Evolutionary conservation across 2,888 invertebrate genomes (phyloP).

Genomic region (Opisthograptis luteolata): DNA sequence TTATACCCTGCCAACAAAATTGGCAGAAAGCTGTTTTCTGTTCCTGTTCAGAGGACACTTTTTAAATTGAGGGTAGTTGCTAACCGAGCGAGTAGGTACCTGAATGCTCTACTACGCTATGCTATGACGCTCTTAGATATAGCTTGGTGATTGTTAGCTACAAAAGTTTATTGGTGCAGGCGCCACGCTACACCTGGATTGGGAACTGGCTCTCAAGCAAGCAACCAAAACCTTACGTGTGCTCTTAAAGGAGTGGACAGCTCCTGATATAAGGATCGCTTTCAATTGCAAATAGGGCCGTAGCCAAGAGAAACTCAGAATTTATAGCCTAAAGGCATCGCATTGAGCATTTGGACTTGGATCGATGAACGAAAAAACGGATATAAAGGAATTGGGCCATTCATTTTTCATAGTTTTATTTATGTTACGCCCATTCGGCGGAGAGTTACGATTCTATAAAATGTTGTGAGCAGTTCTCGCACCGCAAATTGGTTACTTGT

Average conservation of each 20-base stretch:
- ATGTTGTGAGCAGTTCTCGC: slow-evolving; percentile 35
- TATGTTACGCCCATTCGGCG: slow-evolving; percentile 66
- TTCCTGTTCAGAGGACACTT: too few species aligned
- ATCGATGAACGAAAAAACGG: slow-evolving; percentile 68
- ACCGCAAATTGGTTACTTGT: slow-evolving; percentile 13
- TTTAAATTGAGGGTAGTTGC: too few species aligned
- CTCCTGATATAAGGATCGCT: slow-evolving; percentile 62
- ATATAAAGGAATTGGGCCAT: slow-evolving; percentile 71
- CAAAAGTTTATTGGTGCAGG: too few species aligned
- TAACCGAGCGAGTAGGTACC: too few species aligned
- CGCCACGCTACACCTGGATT: too few species aligned
- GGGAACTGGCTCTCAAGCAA: too few species aligned
- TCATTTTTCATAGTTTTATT: slow-evolving; percentile 77
- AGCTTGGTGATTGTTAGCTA: too few species aligned
- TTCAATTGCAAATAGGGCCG: slow-evolving; percentile 78
- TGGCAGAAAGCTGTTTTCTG: too few species aligned
- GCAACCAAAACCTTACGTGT: not conserved
- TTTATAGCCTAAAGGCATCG: slow-evolving; percentile 66
- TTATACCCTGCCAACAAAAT: too few species aligned
- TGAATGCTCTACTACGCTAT: too few species aligned
- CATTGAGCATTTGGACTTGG: slow-evolving; percentile 71
- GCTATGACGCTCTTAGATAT: too few species aligned
- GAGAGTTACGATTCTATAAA: slow-evolving; percentile 61
- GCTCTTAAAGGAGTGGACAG: slow-evolving; percentile 2
- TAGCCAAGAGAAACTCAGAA: slow-evolving; percentile 61